Conservation (phyloP, 1,140 invertebrate genomes). For the Rhopalosiphum padi region DNA sequence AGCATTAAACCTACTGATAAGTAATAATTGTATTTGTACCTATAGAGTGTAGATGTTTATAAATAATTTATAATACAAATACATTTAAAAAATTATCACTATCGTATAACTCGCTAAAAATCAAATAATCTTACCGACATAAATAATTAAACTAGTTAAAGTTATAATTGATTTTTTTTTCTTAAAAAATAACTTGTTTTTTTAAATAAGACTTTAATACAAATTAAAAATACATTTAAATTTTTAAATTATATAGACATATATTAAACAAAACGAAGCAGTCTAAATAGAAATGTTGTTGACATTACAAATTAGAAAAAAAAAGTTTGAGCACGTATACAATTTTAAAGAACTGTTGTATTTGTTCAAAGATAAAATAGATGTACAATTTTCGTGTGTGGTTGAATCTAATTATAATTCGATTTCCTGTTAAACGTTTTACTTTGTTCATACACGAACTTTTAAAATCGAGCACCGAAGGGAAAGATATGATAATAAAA, state of each 20-base stretch:
- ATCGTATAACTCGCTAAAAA: background rate
- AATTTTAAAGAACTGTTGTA: background rate
- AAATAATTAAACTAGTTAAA: background rate
- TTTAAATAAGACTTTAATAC: background rate
- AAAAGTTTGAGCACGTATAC: background rate
- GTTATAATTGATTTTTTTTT: background rate
- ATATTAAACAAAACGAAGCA: background rate
- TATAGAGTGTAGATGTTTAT: background rate
- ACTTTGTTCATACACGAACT: background rate
- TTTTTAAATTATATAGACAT: background rate
- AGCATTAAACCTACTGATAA: background rate
- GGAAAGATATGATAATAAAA: background rate
- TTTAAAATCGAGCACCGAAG: background rate
- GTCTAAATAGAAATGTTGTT: background rate
- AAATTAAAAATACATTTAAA: slow-evolving; percentile 20
- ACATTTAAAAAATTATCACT: background rate
- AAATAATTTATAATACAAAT: background rate
- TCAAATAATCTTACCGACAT: background rate
- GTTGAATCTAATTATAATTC: background rate
- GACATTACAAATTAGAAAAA: background rate
- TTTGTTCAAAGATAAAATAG: background rate
- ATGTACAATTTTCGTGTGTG: background rate
- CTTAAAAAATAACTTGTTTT: background rate
- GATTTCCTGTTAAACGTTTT: background rate
- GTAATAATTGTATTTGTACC: background rate